Evolutionary conservation across 1,140 invertebrate genomes (phyloP), one percentile per base, ranked within the genome.

Genomic region (Lutraria rhynchaena): DNA sequence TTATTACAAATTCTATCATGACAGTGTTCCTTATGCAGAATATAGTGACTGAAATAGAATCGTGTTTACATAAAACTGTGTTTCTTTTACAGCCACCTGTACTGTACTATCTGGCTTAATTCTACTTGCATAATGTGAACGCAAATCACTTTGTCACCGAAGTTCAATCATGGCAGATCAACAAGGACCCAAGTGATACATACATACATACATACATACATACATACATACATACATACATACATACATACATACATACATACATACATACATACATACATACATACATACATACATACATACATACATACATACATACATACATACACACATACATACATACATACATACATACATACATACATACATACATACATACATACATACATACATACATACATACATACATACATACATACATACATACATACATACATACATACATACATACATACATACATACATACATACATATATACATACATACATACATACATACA

Each of bases 231-330:
- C 49, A 53, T 37, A 84, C 51, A 73, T 24, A 76, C 58, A 86
- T 65, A 76, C 49, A 71, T 76, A 77, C 65, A 82, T 82, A 85
- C 74, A 85, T 80, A 85, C 74, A 84, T 81, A 84, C 82, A 85
- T 83, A 83, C 82, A 85, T 83, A 85, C 82, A 85, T 83, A 85
- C 82, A 85, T 83, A 85, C 81, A 86, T 76, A 82, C 78, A 86
- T 82, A 77, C 78, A 84, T 82, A 83, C 78, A 86, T 82, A 84
- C 71, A 82, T 82, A 84, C 63, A 86, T 73, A 86, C 65, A 86
- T 71, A 86, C 71, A 86, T 77, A 84, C 78, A 86, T 84, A 86
- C 63, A 83, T 78, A 83, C 63, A 83, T 78, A 69, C 63, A 78
- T 70, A 44, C 61, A 80, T 67, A 63, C 71, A 82, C 67, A 76